Percentiles rank a stretch among this genome's conserved stretches.
Evolutionary conservation across 1,140 invertebrate genomes (phyloP).

Genomic region (Ephestia elutella): DNA sequence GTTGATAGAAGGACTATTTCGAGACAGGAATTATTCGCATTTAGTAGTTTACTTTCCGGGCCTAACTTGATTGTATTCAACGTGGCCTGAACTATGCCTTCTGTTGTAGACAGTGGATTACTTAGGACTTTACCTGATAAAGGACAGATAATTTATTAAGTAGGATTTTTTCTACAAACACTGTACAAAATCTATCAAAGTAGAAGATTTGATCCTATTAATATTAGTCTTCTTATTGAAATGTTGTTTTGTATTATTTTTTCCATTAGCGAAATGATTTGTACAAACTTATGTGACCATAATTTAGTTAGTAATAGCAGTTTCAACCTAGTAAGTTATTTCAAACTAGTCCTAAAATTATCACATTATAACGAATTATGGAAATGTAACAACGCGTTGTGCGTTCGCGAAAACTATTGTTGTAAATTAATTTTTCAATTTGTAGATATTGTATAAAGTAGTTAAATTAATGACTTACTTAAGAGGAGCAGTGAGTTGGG

Average conservation of each 20-base stretch:
- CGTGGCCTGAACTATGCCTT: slow-evolving; percentile 28
- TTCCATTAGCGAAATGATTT: slow-evolving; percentile 37
- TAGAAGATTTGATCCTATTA: slow-evolving; percentile 30
- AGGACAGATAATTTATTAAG: slow-evolving; percentile 4
- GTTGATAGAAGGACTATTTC: slow-evolving; percentile 18
- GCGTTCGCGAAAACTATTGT: slow-evolving; percentile 29
- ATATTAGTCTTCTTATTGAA: slow-evolving; percentile 4
- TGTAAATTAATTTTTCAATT: slow-evolving; percentile 48
- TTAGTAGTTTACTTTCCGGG: slow-evolving; percentile 33
- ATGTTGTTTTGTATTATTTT: neutral
- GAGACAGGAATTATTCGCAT: slow-evolving; percentile 23
- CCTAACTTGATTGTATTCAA: slow-evolving; percentile 24
- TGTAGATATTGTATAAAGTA: slow-evolving; percentile 71
- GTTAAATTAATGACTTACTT: slow-evolving; percentile 40
- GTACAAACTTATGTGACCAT: slow-evolving; percentile 60
- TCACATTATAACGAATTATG: slow-evolving; percentile 53
- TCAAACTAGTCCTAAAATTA: slow-evolving; percentile 70
- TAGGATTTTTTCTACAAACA: slow-evolving; percentile 44
- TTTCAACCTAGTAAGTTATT: slow-evolving; percentile 68
- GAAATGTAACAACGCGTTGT: slow-evolving; percentile 27
- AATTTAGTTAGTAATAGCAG: slow-evolving; percentile 50
- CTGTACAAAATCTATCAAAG: slow-evolving; percentile 40
- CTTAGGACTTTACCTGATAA: slow-evolving; percentile 1
- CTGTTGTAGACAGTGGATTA: slow-evolving; percentile 15
- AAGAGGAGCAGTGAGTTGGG: slow-evolving; percentile 53